Conservation (phyloP, 1,140 invertebrate species). For the Ectropis grisescens region DNA sequence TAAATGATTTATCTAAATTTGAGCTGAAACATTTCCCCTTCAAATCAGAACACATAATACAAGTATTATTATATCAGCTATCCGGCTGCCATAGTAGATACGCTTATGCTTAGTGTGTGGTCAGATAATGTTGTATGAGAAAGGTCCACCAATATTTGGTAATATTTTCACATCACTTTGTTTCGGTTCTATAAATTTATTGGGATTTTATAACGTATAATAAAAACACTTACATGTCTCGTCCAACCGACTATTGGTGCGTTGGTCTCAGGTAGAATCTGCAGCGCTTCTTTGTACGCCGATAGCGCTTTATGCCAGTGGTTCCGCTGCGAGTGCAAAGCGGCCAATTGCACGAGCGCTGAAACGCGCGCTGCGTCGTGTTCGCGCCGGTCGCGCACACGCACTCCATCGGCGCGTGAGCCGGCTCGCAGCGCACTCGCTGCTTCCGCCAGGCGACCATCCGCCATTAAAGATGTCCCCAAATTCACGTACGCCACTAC, state of each 20-base stretch:
- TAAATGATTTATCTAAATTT: too few relatives aligned
- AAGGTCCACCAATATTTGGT: too few relatives aligned
- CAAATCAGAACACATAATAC: too few relatives aligned
- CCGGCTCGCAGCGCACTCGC: constrained; percentile 86
- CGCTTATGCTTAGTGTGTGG: too few relatives aligned
- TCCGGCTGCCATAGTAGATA: too few relatives aligned
- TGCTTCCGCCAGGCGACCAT: constrained; percentile 87
- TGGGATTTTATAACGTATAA: too few relatives aligned
- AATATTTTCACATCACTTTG: too few relatives aligned
- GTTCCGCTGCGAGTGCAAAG: constrained; percentile 89
- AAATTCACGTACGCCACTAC: constrained; percentile 96
- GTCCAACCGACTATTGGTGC: constrained; percentile 52
- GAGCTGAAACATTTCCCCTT: too few relatives aligned
- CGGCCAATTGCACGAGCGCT: constrained; percentile 91
- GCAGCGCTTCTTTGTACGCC: constrained; percentile 89
- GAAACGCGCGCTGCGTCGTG: constrained; percentile 93
- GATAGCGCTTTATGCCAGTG: constrained; percentile 87
- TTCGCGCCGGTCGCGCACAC: constrained; percentile 89
- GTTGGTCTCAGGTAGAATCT: constrained; percentile 76
- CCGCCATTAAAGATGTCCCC: constrained; percentile 86
- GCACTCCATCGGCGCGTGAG: constrained; percentile 85
- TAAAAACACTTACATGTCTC: constrained; percentile 46
- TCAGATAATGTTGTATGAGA: too few relatives aligned
- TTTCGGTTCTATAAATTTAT: too few relatives aligned
- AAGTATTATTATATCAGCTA: too few relatives aligned